A percentile compares a stretch with the other conserved stretches of the same genome.
Evolutionary conservation across 2,797 vertebrate species (phyloP).

Genomic region (Sebastolobus alascanus): DNA sequence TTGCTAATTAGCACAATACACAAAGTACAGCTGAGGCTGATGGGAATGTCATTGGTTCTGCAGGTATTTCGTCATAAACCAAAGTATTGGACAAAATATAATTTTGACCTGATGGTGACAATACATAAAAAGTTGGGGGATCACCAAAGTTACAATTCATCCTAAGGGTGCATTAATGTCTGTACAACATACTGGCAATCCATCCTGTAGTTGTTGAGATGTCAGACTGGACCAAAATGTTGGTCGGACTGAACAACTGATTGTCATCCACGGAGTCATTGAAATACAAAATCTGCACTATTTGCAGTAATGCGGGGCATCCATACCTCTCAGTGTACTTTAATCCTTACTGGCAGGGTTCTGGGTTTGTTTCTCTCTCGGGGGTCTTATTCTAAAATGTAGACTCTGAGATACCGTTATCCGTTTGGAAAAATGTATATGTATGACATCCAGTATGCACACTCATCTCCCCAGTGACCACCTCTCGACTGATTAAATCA

Average conservation of each 20-base stretch:
- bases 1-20: not conserved
- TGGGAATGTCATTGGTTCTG: not conserved
- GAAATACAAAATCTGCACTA: not conserved
- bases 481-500: conserved; percentile 60
- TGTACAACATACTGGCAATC: not conserved
- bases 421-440: conserved; percentile 24
- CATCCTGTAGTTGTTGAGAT: not conserved
- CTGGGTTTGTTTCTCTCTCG: conserved; percentile 19
- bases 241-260: fast-evolving
- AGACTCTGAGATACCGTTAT: conserved; percentile 14
- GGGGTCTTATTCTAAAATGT: conserved; percentile 17
- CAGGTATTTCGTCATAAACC: not conserved
- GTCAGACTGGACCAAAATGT: not conserved
- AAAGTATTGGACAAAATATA: not conserved
- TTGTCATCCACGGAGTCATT: not conserved
- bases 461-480: conserved; percentile 16
- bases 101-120: not conserved
- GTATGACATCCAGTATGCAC: conserved; percentile 21
- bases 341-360: not conserved
- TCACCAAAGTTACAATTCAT: not conserved
- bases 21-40: not conserved
- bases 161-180: not conserved
- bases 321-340: not conserved
- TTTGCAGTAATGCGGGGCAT: not conserved
- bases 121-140: not conserved